phyloP scores from a whole-genome alignment of 2,113 vertebrate genomes.

The Meriones unguiculatus region DNA sequence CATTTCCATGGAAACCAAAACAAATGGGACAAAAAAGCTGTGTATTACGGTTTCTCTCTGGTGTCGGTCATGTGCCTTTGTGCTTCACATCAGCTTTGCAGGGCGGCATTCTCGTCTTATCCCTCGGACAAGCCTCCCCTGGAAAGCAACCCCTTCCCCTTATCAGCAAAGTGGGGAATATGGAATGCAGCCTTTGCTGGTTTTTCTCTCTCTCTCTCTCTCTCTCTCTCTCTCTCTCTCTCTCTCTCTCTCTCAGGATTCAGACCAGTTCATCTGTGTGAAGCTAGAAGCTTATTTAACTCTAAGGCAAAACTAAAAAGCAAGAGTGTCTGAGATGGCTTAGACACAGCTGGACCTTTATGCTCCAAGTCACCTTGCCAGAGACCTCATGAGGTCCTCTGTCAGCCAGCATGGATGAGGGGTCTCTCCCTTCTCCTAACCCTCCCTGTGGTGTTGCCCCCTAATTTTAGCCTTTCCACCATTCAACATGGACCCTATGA shows the following conservation, averaged over 20 bases:
- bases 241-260: not conserved
- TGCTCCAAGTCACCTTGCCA: not conserved
- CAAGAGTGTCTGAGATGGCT: not conserved
- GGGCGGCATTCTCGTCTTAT: not conserved
- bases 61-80: not conserved
- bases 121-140: not conserved
- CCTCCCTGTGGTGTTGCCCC: not conserved
- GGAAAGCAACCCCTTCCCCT: not conserved
- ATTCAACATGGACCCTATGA: not conserved
- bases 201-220: not conserved
- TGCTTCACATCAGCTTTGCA: not conserved
- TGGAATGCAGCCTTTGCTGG: not conserved
- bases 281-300: not conserved
- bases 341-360: not conserved
- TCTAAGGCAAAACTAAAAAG: not conserved
- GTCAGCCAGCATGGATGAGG: too few species aligned
- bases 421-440: not conserved
- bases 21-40: not conserved
- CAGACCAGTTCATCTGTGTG: not conserved
- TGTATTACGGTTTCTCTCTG: not conserved
- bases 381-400: not conserved
- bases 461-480: not conserved
- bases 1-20: slow-evolving; percentile 59
- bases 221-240: too few species aligned
- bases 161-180: not conserved